These are phyloP conservation scores for Malurus alboscapulatus DNA, from an alignment of 2,113 vertebrate species.

Conservation along the genomic window DNA sequence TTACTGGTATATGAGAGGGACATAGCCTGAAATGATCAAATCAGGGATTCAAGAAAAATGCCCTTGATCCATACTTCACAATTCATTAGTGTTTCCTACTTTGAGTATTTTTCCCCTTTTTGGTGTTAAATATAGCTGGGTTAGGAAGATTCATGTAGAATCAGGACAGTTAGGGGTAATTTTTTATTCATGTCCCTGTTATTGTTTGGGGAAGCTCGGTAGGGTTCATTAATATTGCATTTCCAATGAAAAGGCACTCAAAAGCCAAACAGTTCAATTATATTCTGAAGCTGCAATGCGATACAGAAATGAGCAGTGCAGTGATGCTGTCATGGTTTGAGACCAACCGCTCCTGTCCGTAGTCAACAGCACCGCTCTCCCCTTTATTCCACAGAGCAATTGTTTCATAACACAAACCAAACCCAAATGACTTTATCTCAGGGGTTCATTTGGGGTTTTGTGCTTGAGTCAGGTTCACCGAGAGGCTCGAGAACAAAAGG, in stretches of 20 bases:
- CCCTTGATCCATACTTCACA: constrained; percentile 1
- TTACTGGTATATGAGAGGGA: background rate
- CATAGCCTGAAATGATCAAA: background rate
- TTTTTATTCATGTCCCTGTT: background rate
- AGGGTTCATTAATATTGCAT: constrained; percentile 25
- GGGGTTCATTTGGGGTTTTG: background rate
- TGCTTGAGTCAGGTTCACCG: background rate
- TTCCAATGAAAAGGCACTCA: background rate
- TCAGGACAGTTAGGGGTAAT: background rate
- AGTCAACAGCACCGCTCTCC: background rate
- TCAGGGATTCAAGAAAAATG: background rate
- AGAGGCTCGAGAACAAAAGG: background rate
- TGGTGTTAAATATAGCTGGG: background rate
- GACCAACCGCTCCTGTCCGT: background rate
- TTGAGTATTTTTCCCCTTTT: background rate
- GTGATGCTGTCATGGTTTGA: background rate
- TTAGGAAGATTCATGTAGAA: background rate
- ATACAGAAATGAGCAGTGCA: background rate
- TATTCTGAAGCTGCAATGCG: background rate
- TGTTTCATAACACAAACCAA: background rate
- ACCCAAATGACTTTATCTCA: background rate
- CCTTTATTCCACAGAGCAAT: background rate
- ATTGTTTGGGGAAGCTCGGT: background rate
- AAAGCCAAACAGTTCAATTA: constrained; percentile 8
- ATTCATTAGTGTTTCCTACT: background rate